phyloP scores from a whole-genome alignment of 2,797 vertebrate species.

The Myripristis murdjan region DNA sequence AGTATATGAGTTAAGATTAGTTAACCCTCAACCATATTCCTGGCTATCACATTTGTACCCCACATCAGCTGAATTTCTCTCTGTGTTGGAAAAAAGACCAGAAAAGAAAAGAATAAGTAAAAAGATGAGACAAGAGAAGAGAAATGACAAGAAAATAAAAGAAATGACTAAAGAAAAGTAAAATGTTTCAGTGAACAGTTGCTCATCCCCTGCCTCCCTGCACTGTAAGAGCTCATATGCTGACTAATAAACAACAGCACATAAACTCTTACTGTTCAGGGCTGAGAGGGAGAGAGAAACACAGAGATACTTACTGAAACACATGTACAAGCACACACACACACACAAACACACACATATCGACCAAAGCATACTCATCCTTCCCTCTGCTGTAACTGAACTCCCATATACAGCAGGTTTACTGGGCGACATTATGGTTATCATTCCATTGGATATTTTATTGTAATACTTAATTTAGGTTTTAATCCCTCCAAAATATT shows the following conservation, averaged over 20 bases:
- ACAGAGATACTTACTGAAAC: neutral
- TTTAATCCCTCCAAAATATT: neutral
- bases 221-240: slow-evolving; percentile 90
- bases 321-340: neutral
- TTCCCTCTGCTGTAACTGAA: too few species aligned
- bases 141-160: neutral
- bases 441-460: too few species aligned
- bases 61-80: neutral
- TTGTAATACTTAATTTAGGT: neutral
- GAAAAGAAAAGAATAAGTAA: neutral
- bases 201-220: slow-evolving; percentile 80
- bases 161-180: neutral
- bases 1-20: neutral
- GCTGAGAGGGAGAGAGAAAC: slow-evolving; percentile 63
- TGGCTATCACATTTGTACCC: neutral
- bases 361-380: too few species aligned
- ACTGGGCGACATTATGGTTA: neutral
- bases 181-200: slow-evolving; percentile 10
- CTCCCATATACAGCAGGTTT: too few species aligned
- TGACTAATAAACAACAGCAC: slow-evolving; percentile 86
- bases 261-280: slow-evolving; percentile 95
- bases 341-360: neutral
- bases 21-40: neutral
- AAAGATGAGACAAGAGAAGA: neutral
- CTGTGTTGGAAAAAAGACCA: neutral